These are phyloP conservation scores for Melanitta fusca DNA, from an alignment of 2,797 vertebrate species.

Conservation along the genomic window DNA sequence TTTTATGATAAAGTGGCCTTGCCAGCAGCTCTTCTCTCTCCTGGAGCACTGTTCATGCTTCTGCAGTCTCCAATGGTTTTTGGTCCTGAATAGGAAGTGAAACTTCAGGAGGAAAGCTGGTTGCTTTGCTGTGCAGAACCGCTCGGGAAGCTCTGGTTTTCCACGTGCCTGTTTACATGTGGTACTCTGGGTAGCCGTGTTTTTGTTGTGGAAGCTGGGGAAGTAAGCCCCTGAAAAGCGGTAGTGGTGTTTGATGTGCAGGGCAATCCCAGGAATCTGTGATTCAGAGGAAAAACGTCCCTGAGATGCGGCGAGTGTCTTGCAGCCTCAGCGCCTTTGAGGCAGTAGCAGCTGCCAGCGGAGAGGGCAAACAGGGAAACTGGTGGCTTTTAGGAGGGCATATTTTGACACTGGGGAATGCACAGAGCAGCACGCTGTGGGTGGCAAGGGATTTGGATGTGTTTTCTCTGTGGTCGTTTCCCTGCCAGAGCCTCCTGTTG, in stretches of 20 bases:
- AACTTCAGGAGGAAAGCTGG: constrained; percentile 30
- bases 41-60: neutral
- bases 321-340: neutral
- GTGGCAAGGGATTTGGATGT: accelerated
- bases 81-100: constrained; percentile 31
- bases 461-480: neutral
- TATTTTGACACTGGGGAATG: neutral
- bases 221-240: neutral
- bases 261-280: neutral
- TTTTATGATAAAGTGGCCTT: neutral
- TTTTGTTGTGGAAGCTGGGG: neutral
- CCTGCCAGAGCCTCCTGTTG: neutral
- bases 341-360: neutral
- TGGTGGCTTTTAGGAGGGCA: neutral
- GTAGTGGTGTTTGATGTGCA: neutral
- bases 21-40: neutral
- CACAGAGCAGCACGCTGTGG: accelerated
- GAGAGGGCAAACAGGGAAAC: neutral
- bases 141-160: accelerated
- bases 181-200: neutral
- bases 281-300: neutral
- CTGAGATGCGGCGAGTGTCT: neutral
- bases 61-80: neutral
- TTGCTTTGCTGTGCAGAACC: neutral
- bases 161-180: accelerated